A percentile compares a stretch with the other conserved stretches of the same genome.
phyloP scores from a whole-genome alignment of 2,888 invertebrate genomes.

The Micropterix aruncella region DNA sequence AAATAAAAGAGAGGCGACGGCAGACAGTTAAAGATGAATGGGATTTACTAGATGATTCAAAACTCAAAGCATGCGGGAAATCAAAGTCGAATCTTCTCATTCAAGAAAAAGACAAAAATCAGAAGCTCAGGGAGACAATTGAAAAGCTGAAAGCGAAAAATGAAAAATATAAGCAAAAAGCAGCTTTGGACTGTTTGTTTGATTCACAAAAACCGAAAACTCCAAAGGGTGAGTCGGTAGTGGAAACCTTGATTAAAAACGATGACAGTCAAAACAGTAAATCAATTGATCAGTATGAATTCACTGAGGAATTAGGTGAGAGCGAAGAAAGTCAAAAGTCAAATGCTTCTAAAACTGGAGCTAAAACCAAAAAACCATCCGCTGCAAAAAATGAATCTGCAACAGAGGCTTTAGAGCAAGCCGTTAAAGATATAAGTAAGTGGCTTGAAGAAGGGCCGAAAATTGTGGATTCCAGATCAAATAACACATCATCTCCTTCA shows the following conservation, averaged over 20 bases:
- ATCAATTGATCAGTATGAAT: slow-evolving; percentile 17
- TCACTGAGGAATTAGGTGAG: slow-evolving; percentile 12
- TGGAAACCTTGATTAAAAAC: slow-evolving; percentile 13
- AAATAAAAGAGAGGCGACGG: slow-evolving; percentile 44
- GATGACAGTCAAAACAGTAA: slow-evolving; percentile 16
- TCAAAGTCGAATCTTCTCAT: slow-evolving; percentile 23
- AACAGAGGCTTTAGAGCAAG: slow-evolving; percentile 44
- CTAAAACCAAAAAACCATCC: slow-evolving; percentile 15
- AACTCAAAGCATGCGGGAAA: slow-evolving; percentile 28
- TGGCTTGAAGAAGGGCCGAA: slow-evolving; percentile 79
- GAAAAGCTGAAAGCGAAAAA: slow-evolving; percentile 51
- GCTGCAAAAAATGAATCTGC: slow-evolving; percentile 40
- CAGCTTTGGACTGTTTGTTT: slow-evolving; percentile 24
- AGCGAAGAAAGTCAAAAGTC: slow-evolving; percentile 14
- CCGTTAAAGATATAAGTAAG: slow-evolving; percentile 74
- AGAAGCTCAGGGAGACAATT: slow-evolving; percentile 40
- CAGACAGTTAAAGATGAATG: slow-evolving; percentile 34
- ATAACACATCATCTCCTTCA: slow-evolving; percentile 61
- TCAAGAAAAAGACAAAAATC: slow-evolving; percentile 35
- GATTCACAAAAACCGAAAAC: slow-evolving; percentile 16
- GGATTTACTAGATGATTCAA: slow-evolving; percentile 31
- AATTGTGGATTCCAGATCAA: slow-evolving; percentile 60
- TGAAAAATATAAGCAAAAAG: slow-evolving; percentile 33
- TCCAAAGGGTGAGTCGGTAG: slow-evolving; percentile 8
- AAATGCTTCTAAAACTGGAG: slow-evolving; percentile 11